Percentiles rank a stretch among this genome's conserved stretches.
Conservation (phyloP, 2,888 invertebrate species). For the Phortica okadai region DNA sequence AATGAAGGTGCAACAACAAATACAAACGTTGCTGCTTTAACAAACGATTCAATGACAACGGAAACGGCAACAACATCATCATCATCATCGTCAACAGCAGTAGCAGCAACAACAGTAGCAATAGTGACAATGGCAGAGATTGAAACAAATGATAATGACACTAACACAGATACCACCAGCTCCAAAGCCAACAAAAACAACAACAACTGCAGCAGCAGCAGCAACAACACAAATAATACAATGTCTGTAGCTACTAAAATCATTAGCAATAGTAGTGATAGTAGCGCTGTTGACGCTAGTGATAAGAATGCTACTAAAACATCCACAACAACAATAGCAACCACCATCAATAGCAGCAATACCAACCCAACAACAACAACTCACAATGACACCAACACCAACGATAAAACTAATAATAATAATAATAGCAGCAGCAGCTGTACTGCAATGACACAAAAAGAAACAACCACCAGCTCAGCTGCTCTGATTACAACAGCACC, state of each 20-base stretch:
- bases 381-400: neutral
- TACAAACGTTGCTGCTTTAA: neutral
- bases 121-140: slow-evolving; percentile 39
- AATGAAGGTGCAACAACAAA: neutral
- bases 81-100: slow-evolving; percentile 26
- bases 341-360: neutral
- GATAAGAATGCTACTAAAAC: neutral
- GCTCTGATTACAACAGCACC: neutral
- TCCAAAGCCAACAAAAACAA: slow-evolving; percentile 14
- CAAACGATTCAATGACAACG: neutral
- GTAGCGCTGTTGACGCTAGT: neutral
- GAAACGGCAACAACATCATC: slow-evolving; percentile 22
- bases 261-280: neutral
- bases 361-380: neutral
- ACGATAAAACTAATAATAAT: neutral
- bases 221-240: slow-evolving; percentile 25
- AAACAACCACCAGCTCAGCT: neutral
- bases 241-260: neutral
- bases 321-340: neutral
- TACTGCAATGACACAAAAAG: slow-evolving; percentile 4
- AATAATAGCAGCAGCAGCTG: too few relatives aligned
- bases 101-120: slow-evolving; percentile 13
- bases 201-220: slow-evolving; percentile 38
- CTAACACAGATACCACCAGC: neutral
- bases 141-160: neutral